phyloP scores from a whole-genome alignment of 2,888 invertebrate species.

The Troides helena region DNA sequence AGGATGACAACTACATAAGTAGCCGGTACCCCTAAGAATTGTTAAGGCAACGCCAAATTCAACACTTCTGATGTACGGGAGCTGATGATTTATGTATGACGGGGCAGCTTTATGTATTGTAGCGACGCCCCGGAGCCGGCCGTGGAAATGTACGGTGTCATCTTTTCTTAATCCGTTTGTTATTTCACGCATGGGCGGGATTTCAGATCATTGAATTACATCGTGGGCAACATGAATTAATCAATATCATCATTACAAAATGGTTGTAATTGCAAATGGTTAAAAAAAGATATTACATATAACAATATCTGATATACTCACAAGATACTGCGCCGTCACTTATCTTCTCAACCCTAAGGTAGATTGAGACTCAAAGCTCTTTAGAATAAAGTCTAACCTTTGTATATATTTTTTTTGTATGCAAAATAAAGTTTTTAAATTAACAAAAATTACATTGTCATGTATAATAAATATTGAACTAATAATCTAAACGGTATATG shows the following conservation, averaged over 20 bases:
- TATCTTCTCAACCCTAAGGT: no score
- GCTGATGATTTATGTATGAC: constrained; percentile 73
- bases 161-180: constrained; percentile 63
- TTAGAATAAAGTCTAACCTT: no score
- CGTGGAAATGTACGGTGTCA: constrained; percentile 68
- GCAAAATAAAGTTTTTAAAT: no score
- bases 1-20: constrained; percentile 66
- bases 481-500: no score
- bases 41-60: constrained; percentile 63
- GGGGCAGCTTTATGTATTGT: constrained; percentile 51
- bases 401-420: no score
- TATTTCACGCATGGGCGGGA: constrained; percentile 64
- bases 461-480: no score
- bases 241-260: constrained; percentile 12
- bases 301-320: no score
- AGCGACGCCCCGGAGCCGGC: constrained; percentile 39
- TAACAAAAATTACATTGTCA: no score
- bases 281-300: background rate
- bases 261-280: background rate
- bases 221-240: constrained; percentile 4
- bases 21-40: constrained; percentile 43
- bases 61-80: constrained; percentile 57
- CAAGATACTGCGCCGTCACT: no score
- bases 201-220: constrained; percentile 18
- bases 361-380: no score